A percentile compares a stretch with the other conserved stretches of the same genome.
Conservation (phyloP, 1,140 invertebrate species). For the Lasaia peninsularis region DNA sequence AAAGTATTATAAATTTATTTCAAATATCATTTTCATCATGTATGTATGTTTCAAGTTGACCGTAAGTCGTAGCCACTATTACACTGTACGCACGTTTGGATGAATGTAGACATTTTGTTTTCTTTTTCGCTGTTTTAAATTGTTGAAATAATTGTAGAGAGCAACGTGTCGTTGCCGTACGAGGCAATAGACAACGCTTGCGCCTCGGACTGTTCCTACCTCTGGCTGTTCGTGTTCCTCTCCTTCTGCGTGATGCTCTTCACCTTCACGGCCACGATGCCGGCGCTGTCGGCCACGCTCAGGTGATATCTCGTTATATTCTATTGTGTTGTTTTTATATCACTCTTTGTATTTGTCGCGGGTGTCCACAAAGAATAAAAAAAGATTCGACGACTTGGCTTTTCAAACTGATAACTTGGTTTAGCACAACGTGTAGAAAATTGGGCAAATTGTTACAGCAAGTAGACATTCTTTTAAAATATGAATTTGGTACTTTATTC, state of each 20-base stretch:
- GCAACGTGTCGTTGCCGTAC: conserved; percentile 54
- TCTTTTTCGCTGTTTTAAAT: not conserved
- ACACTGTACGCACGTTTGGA: too few relatives aligned
- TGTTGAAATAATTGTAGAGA: conserved; percentile 22
- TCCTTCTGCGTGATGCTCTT: conserved; percentile 86
- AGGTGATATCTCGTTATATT: conserved; percentile 69
- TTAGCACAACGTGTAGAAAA: too few relatives aligned
- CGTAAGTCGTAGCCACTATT: too few relatives aligned
- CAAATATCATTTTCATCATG: too few relatives aligned
- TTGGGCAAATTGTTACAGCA: too few relatives aligned
- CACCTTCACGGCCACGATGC: conserved; percentile 88
- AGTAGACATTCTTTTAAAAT: not conserved
- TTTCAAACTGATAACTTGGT: too few relatives aligned
- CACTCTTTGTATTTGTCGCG: not conserved
- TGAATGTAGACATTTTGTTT: too few relatives aligned
- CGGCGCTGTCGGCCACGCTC: conserved; percentile 85
- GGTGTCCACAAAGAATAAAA: too few relatives aligned
- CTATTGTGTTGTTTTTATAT: not conserved
- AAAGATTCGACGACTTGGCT: too few relatives aligned
- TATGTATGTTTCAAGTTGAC: too few relatives aligned
- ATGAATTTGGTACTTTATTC: too few relatives aligned
- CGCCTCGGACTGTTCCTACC: conserved; percentile 79
- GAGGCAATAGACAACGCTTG: conserved; percentile 82
- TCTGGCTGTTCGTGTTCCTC: conserved; percentile 83
- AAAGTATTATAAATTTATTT: too few relatives aligned